phyloP scores from a whole-genome alignment of 2,113 vertebrate genomes.

The Stegastes partitus region DNA sequence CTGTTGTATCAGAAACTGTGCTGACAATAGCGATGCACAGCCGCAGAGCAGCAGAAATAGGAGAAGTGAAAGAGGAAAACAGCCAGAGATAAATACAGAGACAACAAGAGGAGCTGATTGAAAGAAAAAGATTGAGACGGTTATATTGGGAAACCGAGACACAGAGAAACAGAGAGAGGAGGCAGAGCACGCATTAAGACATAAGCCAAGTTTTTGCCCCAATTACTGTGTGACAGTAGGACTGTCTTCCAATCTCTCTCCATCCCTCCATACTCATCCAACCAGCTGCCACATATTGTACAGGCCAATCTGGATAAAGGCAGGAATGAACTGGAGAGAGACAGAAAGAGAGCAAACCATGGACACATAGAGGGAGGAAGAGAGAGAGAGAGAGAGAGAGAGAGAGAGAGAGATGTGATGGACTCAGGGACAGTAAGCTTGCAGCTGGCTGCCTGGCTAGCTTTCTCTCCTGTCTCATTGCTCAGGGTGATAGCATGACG shows the following conservation, averaged over 20 bases:
- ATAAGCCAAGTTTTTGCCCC: slow-evolving; percentile 78
- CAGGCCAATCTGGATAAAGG: slow-evolving; percentile 74
- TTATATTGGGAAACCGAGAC: slow-evolving; percentile 42
- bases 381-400: slow-evolving; percentile 10
- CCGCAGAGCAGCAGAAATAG: slow-evolving; percentile 1
- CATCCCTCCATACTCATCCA: slow-evolving; percentile 73
- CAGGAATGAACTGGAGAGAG: slow-evolving; percentile 70
- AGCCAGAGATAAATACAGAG: slow-evolving; percentile 13
- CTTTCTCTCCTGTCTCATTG: slow-evolving; percentile 78
- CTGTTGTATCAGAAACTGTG: slow-evolving; percentile 24
- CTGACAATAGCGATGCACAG: background rate
- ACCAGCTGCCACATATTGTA: slow-evolving; percentile 78
- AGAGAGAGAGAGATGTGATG: slow-evolving; percentile 59
- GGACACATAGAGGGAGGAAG: slow-evolving; percentile 14
- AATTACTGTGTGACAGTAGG: slow-evolving; percentile 79
- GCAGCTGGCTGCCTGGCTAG: slow-evolving; percentile 71
- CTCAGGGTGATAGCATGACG: slow-evolving; percentile 79
- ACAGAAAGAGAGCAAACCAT: slow-evolving; percentile 39
- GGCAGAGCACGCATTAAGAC: slow-evolving; percentile 62
- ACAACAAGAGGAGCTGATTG: slow-evolving; percentile 40
- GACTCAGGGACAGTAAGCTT: slow-evolving; percentile 70
- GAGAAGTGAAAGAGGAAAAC: slow-evolving; percentile 11
- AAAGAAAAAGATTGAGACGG: slow-evolving; percentile 49
- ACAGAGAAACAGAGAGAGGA: slow-evolving; percentile 26
- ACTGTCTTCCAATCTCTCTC: slow-evolving; percentile 76